Evolutionary conservation across 2,113 vertebrate genomes (phyloP).

Genomic region (Calyptomena viridis): DNA sequence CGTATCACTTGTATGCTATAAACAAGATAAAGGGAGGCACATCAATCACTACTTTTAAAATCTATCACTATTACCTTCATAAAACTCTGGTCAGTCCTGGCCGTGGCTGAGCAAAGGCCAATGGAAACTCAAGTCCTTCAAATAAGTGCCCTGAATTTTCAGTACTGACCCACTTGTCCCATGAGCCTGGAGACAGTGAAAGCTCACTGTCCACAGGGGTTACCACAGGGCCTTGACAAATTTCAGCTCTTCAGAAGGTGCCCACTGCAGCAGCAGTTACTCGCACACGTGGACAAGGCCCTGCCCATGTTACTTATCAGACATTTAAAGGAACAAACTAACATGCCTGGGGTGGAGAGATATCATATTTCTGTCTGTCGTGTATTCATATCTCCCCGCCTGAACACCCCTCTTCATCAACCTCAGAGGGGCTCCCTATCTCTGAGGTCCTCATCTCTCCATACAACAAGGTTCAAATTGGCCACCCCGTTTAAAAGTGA

Average conservation of each 20-base stretch:
- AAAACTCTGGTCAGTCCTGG: neutral
- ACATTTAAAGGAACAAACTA: neutral
- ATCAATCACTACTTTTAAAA: neutral
- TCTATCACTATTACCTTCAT: neutral
- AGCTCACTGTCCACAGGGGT: neutral
- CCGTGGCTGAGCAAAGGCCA: neutral
- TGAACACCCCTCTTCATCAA: neutral
- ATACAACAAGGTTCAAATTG: neutral
- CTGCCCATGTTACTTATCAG: neutral
- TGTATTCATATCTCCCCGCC: neutral
- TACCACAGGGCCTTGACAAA: neutral
- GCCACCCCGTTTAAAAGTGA: neutral
- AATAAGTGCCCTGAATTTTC: neutral
- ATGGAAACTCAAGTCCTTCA: neutral
- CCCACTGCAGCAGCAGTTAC: neutral
- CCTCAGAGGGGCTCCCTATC: neutral
- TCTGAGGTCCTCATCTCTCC: neutral
- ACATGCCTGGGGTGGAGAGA: rapidly evolving
- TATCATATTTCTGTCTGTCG: no score
- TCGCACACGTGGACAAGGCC: neutral
- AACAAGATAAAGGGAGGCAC: neutral
- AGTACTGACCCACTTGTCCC: neutral
- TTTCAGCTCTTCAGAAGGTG: neutral
- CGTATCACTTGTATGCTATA: neutral
- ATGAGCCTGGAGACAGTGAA: neutral